phyloP scores from a whole-genome alignment of 2,113 vertebrate species.

The Ovis aries region ARS-UI_Ramb_v3.0 NC_056071.1:30892501-30893000 shows the following conservation, averaged over 20 bases:
- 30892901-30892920: not conserved
- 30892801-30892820: not conserved
- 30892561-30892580: not conserved
- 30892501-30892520: not conserved
- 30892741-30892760: not conserved
- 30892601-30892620: not conserved
- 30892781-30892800: not conserved
- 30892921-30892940: not conserved
- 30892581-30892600: not conserved
- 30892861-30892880: not conserved
- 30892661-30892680: not conserved
- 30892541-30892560: not conserved
- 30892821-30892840: not conserved
- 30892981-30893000: not conserved
- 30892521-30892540: not conserved
- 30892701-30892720: not conserved
- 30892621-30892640: not conserved
- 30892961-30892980: not conserved
- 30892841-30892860: not conserved
- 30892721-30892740: not conserved
- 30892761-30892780: not conserved
- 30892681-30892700: not conserved
- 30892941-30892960: not conserved
- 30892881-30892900: not conserved
- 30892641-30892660: not conserved